Base-by-base conservation (phyloP, 1,140 invertebrate species). In the Branchinecta lindahli region DNA sequence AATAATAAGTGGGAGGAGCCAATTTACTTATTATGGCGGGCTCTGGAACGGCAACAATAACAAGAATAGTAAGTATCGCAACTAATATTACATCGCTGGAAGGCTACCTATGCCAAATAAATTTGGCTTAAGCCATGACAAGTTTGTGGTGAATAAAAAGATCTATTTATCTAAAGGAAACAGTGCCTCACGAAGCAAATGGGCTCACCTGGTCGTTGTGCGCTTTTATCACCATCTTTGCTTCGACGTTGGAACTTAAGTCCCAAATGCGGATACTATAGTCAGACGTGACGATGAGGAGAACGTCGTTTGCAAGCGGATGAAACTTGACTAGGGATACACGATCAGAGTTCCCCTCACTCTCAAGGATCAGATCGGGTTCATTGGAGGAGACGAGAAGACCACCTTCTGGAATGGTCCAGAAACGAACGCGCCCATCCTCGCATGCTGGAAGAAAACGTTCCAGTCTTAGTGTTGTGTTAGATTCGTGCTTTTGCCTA, bases 261-360 rank as follows among this genome's bases (percentile, higher is more conserved):
- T 92, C 85, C 90, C 90, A 93, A 20, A 94, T 82, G 74, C 87
- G 88, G n/a, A 96, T 84, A 8, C 87, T 89, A 82, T 91, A 87
- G 77, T 96, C 93, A 76, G 93, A 92, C 0, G 91, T 90, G 0
- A 88, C 90, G 0, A 91, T 88, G 0, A 90, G 87, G 3, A 97
- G 78, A 9, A 96, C 84, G 78, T 94, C 87, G 45, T 85, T 82
- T 0, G 93, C 92, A 65, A 91, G 81, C 0, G 93, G 92, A 81
- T 96, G 92, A 80, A 92, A 96, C 71, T 89, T 87, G 8, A 96
- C 85, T 68, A 94, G 86, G 78, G 91, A 93, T 69, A 96, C 90
- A 81, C 94, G 95, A 76, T 96, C 94, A 8, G 85, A 83, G 76
- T 94, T 92, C 8, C 89, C 87, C 76, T 82, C 80, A 69, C 88